Evolutionary conservation across 1,140 invertebrate genomes (phyloP).

Genomic region (Schlechtendalia chinensis): DNA sequence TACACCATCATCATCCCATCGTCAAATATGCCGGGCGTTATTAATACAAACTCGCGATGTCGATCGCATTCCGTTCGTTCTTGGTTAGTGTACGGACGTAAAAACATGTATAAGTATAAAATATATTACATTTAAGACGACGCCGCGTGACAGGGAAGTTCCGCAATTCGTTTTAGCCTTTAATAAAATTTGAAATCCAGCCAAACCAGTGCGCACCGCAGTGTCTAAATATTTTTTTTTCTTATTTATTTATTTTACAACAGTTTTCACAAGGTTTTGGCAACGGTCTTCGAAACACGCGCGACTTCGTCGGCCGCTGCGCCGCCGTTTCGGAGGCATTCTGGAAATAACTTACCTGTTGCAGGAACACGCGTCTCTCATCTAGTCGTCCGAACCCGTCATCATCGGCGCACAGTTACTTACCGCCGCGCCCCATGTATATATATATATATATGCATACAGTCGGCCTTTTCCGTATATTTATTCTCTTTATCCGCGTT

Average conservation of each 20-base stretch:
- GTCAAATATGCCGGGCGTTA: too few relatives aligned
- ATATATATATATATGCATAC: too few relatives aligned
- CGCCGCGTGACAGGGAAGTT: too few relatives aligned
- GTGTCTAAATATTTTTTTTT: constrained; percentile 18
- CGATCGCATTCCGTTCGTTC: too few relatives aligned
- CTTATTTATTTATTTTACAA: neutral
- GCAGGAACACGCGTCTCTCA: neutral
- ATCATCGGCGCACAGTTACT: neutral
- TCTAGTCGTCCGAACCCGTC: neutral
- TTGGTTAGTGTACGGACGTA: too few relatives aligned
- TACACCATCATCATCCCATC: too few relatives aligned
- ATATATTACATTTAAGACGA: too few relatives aligned
- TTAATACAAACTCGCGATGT: too few relatives aligned
- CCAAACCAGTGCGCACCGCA: neutral
- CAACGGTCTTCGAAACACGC: neutral
- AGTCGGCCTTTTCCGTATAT: neutral
- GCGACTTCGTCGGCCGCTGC: too few relatives aligned
- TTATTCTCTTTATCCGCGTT: constrained; percentile 3
- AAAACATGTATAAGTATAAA: too few relatives aligned
- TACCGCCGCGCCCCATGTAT: too few relatives aligned
- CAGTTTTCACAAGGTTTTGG: constrained; percentile 14
- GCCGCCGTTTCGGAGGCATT: neutral
- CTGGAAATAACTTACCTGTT: constrained; percentile 42
- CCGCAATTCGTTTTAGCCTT: constrained; percentile 8
- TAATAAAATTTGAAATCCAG: neutral